These are phyloP conservation scores for Enteromius unitaeniatus DNA, from an alignment of 2,797 vertebrate species.

Conservation along the genomic window DNA sequence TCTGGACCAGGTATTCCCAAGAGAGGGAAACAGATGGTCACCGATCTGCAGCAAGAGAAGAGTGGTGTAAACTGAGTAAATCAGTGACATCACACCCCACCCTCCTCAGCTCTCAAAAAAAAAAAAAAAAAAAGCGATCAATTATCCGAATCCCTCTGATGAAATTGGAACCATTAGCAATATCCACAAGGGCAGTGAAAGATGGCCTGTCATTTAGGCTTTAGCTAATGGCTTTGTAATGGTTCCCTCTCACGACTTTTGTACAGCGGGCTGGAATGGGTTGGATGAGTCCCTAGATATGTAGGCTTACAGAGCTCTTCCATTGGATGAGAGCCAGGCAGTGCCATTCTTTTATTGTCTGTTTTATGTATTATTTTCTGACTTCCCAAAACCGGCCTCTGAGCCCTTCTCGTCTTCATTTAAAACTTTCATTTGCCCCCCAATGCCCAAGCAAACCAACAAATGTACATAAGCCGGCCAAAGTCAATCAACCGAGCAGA, in stretches of 20 bases:
- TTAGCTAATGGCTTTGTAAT: constrained; percentile 69
- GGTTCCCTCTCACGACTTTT: constrained; percentile 61
- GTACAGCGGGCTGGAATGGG: constrained; percentile 63
- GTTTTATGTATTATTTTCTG: constrained; percentile 28
- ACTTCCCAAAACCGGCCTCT: constrained; percentile 17
- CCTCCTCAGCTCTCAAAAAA: constrained; percentile 32
- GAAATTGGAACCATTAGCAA: constrained; percentile 69
- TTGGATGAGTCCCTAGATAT: constrained; percentile 61
- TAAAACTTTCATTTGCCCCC: constrained; percentile 68
- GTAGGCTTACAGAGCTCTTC: constrained; percentile 49
- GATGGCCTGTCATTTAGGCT: constrained; percentile 69
- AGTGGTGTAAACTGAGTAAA: constrained; percentile 63
- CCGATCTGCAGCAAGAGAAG: constrained; percentile 63
- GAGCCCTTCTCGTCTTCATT: constrained; percentile 61
- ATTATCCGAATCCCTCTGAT: constrained; percentile 65
- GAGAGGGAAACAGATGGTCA: constrained; percentile 76
- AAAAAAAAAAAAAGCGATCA: constrained; percentile 61
- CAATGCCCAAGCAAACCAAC: constrained; percentile 53
- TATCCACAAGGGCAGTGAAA: constrained; percentile 64
- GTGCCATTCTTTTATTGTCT: constrained; percentile 52
- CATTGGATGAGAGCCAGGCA: constrained; percentile 29
- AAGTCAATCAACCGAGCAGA: constrained; percentile 48
- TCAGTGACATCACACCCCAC: constrained; percentile 60
- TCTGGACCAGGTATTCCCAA: constrained; percentile 79
- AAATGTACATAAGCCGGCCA: constrained; percentile 45